These are phyloP conservation scores for Girardinus metallicus DNA, from an alignment of 2,797 vertebrate species.

Conservation along the genomic window DNA sequence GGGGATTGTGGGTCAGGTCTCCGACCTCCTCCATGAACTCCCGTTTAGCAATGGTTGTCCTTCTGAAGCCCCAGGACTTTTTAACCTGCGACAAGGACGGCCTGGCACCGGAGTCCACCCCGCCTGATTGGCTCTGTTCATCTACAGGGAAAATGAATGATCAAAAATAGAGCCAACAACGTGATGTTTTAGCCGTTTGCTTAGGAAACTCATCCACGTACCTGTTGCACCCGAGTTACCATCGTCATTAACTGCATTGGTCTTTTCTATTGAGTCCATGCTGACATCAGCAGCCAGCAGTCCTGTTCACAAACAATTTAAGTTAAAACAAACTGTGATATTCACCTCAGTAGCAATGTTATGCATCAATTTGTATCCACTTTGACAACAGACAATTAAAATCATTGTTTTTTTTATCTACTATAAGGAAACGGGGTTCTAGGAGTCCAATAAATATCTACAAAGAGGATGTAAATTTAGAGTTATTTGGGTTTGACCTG, in stretches of 20 bases:
- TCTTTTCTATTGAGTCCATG: constrained; percentile 60
- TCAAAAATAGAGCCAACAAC: constrained; percentile 8
- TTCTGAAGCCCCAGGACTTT: constrained; percentile 96
- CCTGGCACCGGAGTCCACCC: constrained; percentile 57
- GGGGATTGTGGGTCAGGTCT: constrained; percentile 76
- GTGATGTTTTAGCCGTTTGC: background rate
- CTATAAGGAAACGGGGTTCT: background rate
- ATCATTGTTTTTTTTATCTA: background rate
- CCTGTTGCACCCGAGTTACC: constrained; percentile 58
- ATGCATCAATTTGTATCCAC: background rate
- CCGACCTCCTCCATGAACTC: constrained; percentile 84
- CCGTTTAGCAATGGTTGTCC: constrained; percentile 91
- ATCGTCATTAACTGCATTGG: constrained; percentile 27
- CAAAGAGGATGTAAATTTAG: background rate
- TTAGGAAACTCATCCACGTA: background rate
- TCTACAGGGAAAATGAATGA: constrained; percentile 49
- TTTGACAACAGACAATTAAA: background rate
- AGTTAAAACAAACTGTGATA: constrained; percentile 12
- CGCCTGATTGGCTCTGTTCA: constrained; percentile 50
- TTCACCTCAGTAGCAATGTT: background rate
- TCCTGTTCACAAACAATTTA: constrained; percentile 29
- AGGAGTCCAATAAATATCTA: background rate
- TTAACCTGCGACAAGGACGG: constrained; percentile 88
- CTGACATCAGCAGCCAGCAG: constrained; percentile 24
- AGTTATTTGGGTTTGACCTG: background rate